Conservation (phyloP, 1,140 invertebrate species). For the Scaptomyza montana region DNA sequence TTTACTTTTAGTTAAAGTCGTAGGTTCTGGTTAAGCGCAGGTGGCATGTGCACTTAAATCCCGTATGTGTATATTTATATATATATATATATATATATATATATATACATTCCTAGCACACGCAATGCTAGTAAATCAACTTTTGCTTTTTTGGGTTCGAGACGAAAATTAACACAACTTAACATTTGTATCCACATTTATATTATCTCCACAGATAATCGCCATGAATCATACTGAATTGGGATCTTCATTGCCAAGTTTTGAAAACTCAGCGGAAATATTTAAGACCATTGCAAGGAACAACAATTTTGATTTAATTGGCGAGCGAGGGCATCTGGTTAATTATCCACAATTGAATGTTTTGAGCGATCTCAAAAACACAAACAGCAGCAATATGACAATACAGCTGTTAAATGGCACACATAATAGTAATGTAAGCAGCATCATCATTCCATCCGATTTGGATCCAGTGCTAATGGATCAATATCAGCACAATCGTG, state of each 20-base stretch:
- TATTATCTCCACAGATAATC: slow-evolving; percentile 68
- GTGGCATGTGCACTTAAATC: slow-evolving; percentile 58
- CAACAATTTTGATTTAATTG: slow-evolving; percentile 35
- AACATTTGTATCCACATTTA: no score
- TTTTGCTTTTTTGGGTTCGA: neutral
- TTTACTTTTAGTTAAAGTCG: slow-evolving; percentile 27
- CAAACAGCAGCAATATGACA: neutral
- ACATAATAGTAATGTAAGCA: slow-evolving; percentile 38
- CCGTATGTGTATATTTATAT: slow-evolving; percentile 5
- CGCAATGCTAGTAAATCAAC: slow-evolving; percentile 32
- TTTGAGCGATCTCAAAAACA: neutral
- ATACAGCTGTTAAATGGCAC: slow-evolving; percentile 26
- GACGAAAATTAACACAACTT: neutral
- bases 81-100: neutral
- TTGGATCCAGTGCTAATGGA: slow-evolving; percentile 84
- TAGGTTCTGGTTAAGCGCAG: slow-evolving; percentile 17
- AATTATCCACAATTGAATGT: slow-evolving; percentile 16
- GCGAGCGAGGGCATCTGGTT: slow-evolving; percentile 28
- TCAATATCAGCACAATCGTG: slow-evolving; percentile 87
- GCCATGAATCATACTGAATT: slow-evolving; percentile 67
- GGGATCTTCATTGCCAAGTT: slow-evolving; percentile 18
- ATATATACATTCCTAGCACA: slow-evolving; percentile 6
- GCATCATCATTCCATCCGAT: slow-evolving; percentile 9
- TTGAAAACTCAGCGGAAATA: slow-evolving; percentile 28
- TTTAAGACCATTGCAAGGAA: slow-evolving; percentile 34